phyloP scores from a whole-genome alignment of 1,140 invertebrate genomes.

The Apolygus lucorum region DNA sequence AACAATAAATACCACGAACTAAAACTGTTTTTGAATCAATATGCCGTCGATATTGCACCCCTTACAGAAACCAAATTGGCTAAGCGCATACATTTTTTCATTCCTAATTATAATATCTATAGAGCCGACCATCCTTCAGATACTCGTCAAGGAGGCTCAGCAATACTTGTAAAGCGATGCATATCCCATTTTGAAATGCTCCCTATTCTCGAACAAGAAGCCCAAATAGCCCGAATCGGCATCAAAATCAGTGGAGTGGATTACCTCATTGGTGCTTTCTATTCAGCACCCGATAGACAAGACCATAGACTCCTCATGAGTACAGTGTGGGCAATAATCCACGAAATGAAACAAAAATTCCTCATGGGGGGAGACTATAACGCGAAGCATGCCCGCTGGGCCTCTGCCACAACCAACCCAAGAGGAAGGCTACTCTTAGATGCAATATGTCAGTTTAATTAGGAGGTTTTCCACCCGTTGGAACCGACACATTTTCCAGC shows the following conservation, averaged over 20 bases:
- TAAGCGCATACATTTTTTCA: background rate
- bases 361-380: no score
- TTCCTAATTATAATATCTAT: background rate
- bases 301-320: background rate
- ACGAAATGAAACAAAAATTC: conserved; percentile 5
- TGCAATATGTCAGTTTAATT: background rate
- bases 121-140: background rate
- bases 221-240: background rate
- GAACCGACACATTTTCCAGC: conserved; percentile 2
- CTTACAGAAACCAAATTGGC: conserved; percentile 1
- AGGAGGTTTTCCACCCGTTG: background rate
- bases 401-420: conserved; percentile 4
- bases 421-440: no score
- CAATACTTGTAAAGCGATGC: background rate
- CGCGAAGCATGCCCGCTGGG: background rate
- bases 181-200: background rate
- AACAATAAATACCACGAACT: conserved; percentile 14
- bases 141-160: conserved; percentile 9
- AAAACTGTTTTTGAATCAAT: conserved; percentile 12
- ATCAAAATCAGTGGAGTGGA: background rate
- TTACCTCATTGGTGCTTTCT: background rate
- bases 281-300: background rate
- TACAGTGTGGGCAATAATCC: background rate
- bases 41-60: background rate
- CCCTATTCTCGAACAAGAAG: background rate